Evolutionary conservation across 2,888 invertebrate species (phyloP), one percentile per base, ranked within the genome.

Genomic region (Ametastegia equiseti): DNA sequence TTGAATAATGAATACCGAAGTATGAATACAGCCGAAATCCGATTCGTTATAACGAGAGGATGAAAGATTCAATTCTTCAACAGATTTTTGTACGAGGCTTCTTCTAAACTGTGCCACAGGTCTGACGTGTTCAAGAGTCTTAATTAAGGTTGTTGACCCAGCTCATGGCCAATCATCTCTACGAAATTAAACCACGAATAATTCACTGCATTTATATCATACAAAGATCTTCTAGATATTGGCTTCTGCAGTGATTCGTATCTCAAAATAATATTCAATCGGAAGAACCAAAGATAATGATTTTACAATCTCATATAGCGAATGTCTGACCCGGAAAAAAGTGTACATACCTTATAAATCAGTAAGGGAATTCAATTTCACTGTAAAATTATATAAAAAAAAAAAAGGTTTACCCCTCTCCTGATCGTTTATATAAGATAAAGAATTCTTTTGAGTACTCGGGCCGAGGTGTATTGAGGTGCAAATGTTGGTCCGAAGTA

Each of bases 131-230:
- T 33, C 36, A 6, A 54, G 19, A 75, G 36, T 75, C 54, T 75
- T 50, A 45, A 54, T 75, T 15, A 19, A 75, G 75, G 75, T 75
- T 54, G 42, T 36, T 75, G 54, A 54, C 75, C 75, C 33, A 45
- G n/a, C 42, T 13, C 19, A 75, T 75, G 50, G 50, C 54, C 75
- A 5, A 36, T 50, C 39, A 67, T 39, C n/a, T 67, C 3, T 19
- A 15, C 65, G 19, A 67, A 36, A 39, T 67, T 39, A 39, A 67
- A 27, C 71, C 71, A 30, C 30, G 45, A 2, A 27, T 23, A 13
- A 71, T 45, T 71, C 36, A 15, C 7, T 30, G 47, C 47, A 47
- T 47, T n/a, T 47, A 47, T 30, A 47, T 13, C 1, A 27, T 47
- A 23, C 15, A n/a, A 30, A 63, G 6, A 11, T 67, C 6, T 19